A percentile compares a stretch with the other conserved stretches of the same genome.
phyloP scores from a whole-genome alignment of 2,113 vertebrate species.

The Agelaius phoeniceus region DNA sequence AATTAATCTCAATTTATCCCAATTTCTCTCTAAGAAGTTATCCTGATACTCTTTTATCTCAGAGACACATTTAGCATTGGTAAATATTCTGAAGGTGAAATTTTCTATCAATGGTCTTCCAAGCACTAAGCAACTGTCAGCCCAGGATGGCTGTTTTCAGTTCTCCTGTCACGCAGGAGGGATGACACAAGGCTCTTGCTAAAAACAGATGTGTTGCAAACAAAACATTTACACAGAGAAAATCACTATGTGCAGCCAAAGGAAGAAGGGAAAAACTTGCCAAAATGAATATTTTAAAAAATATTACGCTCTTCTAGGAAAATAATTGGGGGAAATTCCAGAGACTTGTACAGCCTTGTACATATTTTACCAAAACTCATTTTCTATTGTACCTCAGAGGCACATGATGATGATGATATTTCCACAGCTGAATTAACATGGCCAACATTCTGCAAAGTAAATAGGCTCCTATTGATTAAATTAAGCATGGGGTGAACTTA shows the following conservation, averaged over 20 bases:
- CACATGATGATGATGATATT: constrained; percentile 64
- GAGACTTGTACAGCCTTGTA: neutral
- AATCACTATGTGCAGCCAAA: neutral
- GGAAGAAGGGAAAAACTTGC: neutral
- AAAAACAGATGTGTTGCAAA: neutral
- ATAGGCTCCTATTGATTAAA: constrained; percentile 81
- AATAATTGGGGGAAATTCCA: neutral
- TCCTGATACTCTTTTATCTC: neutral
- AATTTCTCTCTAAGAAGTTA: neutral
- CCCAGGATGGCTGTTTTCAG: neutral
- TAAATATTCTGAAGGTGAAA: neutral
- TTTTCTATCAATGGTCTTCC: neutral
- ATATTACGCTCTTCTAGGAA: neutral
- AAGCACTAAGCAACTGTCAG: neutral
- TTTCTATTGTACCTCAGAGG: constrained; percentile 36
- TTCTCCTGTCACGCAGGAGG: neutral
- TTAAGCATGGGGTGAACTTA: constrained; percentile 73
- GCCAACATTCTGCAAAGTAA: constrained; percentile 75
- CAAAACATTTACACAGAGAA: neutral
- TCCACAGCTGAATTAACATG: constrained; percentile 77
- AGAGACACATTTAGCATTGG: accelerated
- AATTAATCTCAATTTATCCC: neutral
- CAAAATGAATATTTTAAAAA: neutral
- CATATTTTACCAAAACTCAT: constrained; percentile 18
- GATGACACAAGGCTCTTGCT: neutral